phyloP scores from a whole-genome alignment of 2,888 invertebrate genomes.

The Oxyteleia sp. region DNA sequence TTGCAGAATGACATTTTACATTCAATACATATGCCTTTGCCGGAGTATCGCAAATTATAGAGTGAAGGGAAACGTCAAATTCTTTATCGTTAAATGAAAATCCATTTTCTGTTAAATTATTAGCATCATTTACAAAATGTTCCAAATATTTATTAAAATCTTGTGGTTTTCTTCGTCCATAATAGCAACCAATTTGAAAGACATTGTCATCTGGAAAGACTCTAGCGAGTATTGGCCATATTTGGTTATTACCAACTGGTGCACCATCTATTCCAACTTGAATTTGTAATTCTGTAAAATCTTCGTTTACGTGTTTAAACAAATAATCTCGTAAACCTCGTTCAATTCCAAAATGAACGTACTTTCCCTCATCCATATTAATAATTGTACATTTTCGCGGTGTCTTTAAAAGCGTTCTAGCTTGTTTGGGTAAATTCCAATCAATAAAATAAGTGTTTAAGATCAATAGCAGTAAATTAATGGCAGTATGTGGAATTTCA shows the following conservation, averaged over 20 bases:
- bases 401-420: constrained; percentile 15
- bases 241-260: constrained; percentile 33
- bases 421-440: constrained; percentile 11
- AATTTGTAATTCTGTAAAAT: neutral
- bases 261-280: constrained; percentile 51
- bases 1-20: constrained; percentile 45
- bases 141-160: constrained; percentile 21
- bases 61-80: constrained; percentile 10
- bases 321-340: constrained; percentile 2
- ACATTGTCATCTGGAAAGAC: constrained; percentile 36
- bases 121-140: constrained; percentile 25
- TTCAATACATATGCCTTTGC: constrained; percentile 53
- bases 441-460: neutral
- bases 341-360: constrained; percentile 22
- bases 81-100: neutral
- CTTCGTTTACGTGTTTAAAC: neutral
- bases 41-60: constrained; percentile 52
- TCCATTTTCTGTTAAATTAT: constrained; percentile 16
- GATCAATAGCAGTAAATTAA: neutral
- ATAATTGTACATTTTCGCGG: neutral
- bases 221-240: constrained; percentile 54
- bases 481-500: constrained; percentile 3
- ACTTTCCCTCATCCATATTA: constrained; percentile 15
- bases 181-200: constrained; percentile 35
- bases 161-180: constrained; percentile 22